phyloP scores from a whole-genome alignment of 2,888 invertebrate species.

The Lasius platythorax region DNA sequence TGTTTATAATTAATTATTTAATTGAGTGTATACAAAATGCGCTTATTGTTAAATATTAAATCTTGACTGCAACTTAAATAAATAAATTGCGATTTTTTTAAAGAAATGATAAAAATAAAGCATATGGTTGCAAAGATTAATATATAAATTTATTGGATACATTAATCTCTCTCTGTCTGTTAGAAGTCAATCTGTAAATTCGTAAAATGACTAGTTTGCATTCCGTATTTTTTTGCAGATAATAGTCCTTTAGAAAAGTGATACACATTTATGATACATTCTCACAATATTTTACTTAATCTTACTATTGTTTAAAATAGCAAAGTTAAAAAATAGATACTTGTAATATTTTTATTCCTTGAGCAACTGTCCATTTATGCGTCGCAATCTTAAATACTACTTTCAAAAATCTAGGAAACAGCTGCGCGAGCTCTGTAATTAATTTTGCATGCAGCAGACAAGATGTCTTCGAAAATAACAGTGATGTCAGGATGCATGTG shows the following conservation, averaged over 20 bases:
- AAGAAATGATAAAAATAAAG: background rate
- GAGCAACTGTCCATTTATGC: background rate
- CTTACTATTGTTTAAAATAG: background rate
- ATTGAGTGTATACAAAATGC: background rate
- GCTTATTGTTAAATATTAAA: background rate
- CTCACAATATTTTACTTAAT: background rate
- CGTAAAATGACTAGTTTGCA: background rate
- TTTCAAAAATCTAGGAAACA: background rate
- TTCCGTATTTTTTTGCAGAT: background rate
- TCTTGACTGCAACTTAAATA: background rate
- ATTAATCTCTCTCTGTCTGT: background rate
- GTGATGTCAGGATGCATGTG: constrained; percentile 7
- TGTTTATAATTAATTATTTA: background rate
- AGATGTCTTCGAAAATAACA: constrained; percentile 37
- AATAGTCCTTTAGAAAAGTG: background rate
- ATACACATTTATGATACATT: background rate
- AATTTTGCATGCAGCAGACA: background rate
- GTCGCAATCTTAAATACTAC: background rate
- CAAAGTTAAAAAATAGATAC: background rate
- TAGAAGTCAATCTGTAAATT: background rate
- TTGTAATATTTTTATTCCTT: background rate
- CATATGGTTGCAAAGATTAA: background rate
- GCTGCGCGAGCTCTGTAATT: background rate
- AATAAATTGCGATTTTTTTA: background rate
- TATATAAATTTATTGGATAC: background rate